Evolutionary conservation across 2,888 invertebrate species (phyloP).

Genomic region (Penaeus monodon): DNA sequence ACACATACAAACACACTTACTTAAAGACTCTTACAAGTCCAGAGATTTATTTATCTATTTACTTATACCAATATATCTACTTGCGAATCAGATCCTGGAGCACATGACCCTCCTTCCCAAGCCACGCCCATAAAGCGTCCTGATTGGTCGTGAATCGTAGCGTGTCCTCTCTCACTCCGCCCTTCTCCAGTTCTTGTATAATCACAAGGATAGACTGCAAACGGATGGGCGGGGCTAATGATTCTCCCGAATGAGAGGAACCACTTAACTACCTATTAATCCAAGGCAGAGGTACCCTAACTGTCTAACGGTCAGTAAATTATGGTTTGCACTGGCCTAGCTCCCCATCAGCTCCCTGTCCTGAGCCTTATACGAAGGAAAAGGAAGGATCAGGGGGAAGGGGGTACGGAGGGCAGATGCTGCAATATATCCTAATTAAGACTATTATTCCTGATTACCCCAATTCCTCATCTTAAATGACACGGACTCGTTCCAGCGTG

Average conservation of each 20-base stretch:
- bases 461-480: conserved; percentile 27
- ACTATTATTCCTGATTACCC: conserved; percentile 32
- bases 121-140: background rate
- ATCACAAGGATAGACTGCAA: conserved; percentile 9
- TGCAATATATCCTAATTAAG: conserved; percentile 42
- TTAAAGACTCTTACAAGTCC: too few species aligned
- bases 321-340: background rate
- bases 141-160: conserved; percentile 22
- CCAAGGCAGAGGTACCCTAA: conserved; percentile 17
- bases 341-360: conserved; percentile 1
- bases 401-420: too few species aligned
- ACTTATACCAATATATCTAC: background rate
- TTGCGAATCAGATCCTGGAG: background rate
- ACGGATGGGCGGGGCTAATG: conserved; percentile 5
- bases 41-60: conserved; percentile 1
- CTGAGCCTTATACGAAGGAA: background rate
- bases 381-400: background rate
- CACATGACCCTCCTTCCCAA: background rate
- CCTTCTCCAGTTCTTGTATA: conserved; percentile 10
- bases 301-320: conserved; percentile 14
- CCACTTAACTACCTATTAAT: conserved; percentile 20
- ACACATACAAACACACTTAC: too few species aligned
- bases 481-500: background rate
- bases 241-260: background rate
- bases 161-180: conserved; percentile 3